A percentile compares a stretch with the other conserved stretches of the same genome.
phyloP scores from a whole-genome alignment of 1,140 invertebrate species.

The Polypedilum pembai region DNA sequence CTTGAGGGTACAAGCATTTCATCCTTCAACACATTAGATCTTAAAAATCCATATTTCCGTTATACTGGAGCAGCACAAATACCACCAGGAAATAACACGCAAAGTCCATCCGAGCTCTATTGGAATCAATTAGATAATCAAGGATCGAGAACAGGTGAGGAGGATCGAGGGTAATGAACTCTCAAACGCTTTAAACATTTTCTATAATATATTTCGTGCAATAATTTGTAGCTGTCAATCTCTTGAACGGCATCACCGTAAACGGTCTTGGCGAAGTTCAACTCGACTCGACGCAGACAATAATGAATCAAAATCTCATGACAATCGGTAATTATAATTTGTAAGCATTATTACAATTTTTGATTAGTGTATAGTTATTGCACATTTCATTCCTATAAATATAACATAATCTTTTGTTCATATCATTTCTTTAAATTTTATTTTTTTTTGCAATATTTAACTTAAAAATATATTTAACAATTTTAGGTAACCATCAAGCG shows the following conservation, averaged over 20 bases:
- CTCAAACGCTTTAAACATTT: slow-evolving; percentile 18
- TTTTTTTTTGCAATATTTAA: background rate
- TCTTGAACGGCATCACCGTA: slow-evolving; percentile 72
- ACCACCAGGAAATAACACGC: slow-evolving; percentile 78
- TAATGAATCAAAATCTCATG: slow-evolving; percentile 50
- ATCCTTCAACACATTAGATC: slow-evolving; percentile 85
- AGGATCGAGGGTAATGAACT: background rate
- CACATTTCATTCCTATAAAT: no score
- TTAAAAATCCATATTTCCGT: slow-evolving; percentile 98
- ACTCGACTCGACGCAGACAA: slow-evolving; percentile 51
- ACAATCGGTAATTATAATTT: slow-evolving; percentile 46
- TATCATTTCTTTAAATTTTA: background rate
- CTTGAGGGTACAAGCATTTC: slow-evolving; percentile 79
- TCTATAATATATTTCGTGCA: slow-evolving; percentile 30
- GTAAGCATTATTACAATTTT: background rate
- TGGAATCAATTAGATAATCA: slow-evolving; percentile 77
- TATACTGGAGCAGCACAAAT: slow-evolving; percentile 81
- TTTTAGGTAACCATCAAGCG: slow-evolving; percentile 24
- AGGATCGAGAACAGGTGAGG: slow-evolving; percentile 39
- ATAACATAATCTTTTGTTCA: background rate
- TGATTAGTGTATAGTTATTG: background rate
- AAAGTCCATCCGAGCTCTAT: slow-evolving; percentile 85
- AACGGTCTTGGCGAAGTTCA: slow-evolving; percentile 68
- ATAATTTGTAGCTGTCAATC: slow-evolving; percentile 53
- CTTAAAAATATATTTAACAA: background rate